A percentile compares a stretch with the other conserved stretches of the same genome.
Conservation (phyloP, 2,113 vertebrate species). For the Alouatta palliata region DNA sequence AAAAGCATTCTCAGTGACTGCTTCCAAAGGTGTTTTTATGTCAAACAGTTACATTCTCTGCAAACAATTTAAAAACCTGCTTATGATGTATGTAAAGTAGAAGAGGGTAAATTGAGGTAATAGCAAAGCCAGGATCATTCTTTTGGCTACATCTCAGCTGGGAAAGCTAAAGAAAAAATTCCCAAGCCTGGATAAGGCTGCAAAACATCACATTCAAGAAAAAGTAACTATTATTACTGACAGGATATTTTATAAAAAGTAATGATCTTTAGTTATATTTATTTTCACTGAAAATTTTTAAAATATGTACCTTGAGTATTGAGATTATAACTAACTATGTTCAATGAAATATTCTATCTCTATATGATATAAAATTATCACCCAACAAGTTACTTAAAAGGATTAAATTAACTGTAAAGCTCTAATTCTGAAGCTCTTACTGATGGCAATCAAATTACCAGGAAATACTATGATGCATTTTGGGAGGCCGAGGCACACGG, state of each 20-base stretch:
- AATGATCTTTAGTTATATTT: not conserved
- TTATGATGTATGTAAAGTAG: not conserved
- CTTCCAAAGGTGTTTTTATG: not conserved
- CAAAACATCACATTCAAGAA: not conserved
- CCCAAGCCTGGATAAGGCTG: not conserved
- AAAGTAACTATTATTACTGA: constrained; percentile 18
- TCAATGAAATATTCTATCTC: not conserved
- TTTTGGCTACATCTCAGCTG: not conserved
- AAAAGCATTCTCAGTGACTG: not conserved
- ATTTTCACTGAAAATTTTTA: not conserved
- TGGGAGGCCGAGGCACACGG: too few relatives aligned
- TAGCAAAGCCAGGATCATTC: not conserved
- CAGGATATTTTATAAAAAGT: not conserved
- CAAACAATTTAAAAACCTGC: too few relatives aligned
- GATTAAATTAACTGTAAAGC: not conserved
- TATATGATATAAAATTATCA: not conserved
- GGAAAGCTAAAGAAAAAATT: not conserved
- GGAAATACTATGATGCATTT: not conserved
- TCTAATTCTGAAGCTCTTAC: not conserved
- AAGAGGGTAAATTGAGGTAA: not conserved
- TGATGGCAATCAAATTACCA: not conserved
- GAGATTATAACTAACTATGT: not conserved
- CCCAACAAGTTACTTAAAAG: not conserved
- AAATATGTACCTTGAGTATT: not conserved
- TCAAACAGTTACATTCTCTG: not conserved